Conservation (phyloP, 2,797 vertebrate genomes). For the Gymnothorax reevesii region DNA sequence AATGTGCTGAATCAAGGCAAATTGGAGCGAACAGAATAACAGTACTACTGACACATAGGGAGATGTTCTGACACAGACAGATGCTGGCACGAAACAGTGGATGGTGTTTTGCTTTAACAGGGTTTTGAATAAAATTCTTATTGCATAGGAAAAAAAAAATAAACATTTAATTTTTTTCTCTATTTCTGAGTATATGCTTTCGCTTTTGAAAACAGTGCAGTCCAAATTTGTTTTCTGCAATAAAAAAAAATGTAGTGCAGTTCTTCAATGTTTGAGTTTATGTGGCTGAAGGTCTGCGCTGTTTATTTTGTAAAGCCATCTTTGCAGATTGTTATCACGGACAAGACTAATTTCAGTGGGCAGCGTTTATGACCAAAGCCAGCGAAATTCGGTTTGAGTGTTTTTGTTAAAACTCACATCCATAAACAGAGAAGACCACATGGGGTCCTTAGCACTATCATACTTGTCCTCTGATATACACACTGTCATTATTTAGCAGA, state of each 20-base stretch:
- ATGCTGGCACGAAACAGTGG: neutral
- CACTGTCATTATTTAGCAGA: neutral
- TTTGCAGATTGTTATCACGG: neutral
- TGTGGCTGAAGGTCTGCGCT: neutral
- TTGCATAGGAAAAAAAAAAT: neutral
- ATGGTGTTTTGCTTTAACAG: neutral
- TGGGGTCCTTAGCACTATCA: neutral
- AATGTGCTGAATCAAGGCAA: slow-evolving; percentile 3
- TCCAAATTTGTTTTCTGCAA: neutral
- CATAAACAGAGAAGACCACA: neutral
- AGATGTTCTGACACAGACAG: neutral
- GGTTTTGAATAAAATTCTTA: neutral
- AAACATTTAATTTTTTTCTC: no score
- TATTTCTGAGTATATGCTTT: neutral
- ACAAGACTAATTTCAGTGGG: neutral
- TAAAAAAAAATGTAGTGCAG: neutral
- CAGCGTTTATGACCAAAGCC: neutral
- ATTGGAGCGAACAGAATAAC: neutral
- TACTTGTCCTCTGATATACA: neutral
- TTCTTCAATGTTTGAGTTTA: neutral
- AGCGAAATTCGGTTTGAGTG: neutral
- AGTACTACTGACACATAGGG: neutral
- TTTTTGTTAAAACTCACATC: neutral
- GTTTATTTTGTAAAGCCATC: neutral
- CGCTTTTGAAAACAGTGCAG: neutral